Base-by-base conservation (phyloP, 1,140 invertebrate genomes). In the Brachystomella parvula region DNA sequence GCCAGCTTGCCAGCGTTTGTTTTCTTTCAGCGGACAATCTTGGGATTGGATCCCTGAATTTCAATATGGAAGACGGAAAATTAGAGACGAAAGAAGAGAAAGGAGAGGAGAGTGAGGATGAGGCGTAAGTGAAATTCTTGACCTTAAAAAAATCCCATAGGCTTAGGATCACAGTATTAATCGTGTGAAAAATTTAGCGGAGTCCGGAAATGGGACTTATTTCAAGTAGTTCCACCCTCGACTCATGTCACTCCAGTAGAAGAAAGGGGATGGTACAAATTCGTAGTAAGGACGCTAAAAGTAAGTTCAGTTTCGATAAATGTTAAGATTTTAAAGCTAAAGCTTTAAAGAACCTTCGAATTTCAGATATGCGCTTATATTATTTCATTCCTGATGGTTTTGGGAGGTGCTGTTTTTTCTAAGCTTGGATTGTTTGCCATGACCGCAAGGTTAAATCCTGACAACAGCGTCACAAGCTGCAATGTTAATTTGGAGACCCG, bases 361-460 rank as follows among this genome's bases (percentile, higher is more conserved):
- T 12, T 24, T 30, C 35, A 66, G 64, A 19, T 70, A 2, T 31
- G 76, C 12, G 73, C 75, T 19, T 79, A 78, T 67, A 53, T 79
- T 3, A 56, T 80, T 6, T 76, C 77, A 3, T 80, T 79, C 65
- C 44, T 64, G 24, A 64, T 79, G 0, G 79, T 80, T 1, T 69
- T 80, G 6, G 65, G 58, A 12, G 56, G 72, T 21, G 76, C 75
- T 15, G 73, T 79, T 12, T 67, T 79, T 26, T 74, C 78, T 1
- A 79, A 79, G 73, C 64, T 68, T 9, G 64, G 73, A 9, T 64
- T 79, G n/a, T 65, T 81, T 15, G 72, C 80, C 26, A 81, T 81
- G 79, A 76, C 77, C 0, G 78, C 79, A 3, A 76, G 80, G 47
- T 63, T 79, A 15, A 68, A 67, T 44, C 59, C 65, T 24, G 64